Conservation (phyloP, 2,888 invertebrate species). For the Augiades crinisus region DNA sequence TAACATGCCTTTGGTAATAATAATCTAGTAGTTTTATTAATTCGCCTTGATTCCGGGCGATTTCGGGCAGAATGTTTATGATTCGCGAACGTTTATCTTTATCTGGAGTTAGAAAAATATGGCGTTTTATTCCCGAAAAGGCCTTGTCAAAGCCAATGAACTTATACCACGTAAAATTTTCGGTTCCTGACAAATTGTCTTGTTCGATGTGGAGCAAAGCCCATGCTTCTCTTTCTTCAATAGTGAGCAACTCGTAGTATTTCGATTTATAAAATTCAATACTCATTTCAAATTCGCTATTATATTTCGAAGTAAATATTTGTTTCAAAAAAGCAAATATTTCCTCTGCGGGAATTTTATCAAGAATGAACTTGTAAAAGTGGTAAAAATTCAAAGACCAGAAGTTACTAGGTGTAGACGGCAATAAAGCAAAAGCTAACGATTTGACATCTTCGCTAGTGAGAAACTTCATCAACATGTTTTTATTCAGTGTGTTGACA, state of each 20-base stretch:
- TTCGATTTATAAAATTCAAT: slow-evolving; percentile 40
- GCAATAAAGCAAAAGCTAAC: slow-evolving; percentile 41
- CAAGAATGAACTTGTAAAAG: slow-evolving; percentile 41
- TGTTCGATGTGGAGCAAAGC: slow-evolving; percentile 47
- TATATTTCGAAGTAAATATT: slow-evolving; percentile 46
- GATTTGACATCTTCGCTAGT: slow-evolving; percentile 45
- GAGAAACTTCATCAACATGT: slow-evolving; percentile 39
- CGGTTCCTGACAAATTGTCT: slow-evolving; percentile 39
- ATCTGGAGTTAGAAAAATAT: slow-evolving; percentile 40
- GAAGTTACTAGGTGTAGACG: slow-evolving; percentile 36
- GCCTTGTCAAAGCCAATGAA: slow-evolving; percentile 50
- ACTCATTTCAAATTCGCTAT: slow-evolving; percentile 45
- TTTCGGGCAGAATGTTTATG: slow-evolving; percentile 41
- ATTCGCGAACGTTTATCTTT: slow-evolving; percentile 40
- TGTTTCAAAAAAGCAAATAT: slow-evolving; percentile 45
- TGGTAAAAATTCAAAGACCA: slow-evolving; percentile 43
- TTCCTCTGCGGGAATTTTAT: slow-evolving; percentile 43
- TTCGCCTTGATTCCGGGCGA: slow-evolving; percentile 44
- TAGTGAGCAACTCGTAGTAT: slow-evolving; percentile 44
- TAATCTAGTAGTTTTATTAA: slow-evolving; percentile 45
- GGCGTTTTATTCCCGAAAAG: slow-evolving; percentile 45
- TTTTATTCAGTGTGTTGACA: slow-evolving; percentile 39
- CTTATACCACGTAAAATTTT: slow-evolving; percentile 47
- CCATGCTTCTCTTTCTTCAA: slow-evolving; percentile 49
- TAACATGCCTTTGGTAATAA: slow-evolving; percentile 51